These are phyloP conservation scores for Leptinotarsa rubiginosa DNA, from an alignment of 2,888 invertebrate genomes.

Conservation along the genomic window DNA sequence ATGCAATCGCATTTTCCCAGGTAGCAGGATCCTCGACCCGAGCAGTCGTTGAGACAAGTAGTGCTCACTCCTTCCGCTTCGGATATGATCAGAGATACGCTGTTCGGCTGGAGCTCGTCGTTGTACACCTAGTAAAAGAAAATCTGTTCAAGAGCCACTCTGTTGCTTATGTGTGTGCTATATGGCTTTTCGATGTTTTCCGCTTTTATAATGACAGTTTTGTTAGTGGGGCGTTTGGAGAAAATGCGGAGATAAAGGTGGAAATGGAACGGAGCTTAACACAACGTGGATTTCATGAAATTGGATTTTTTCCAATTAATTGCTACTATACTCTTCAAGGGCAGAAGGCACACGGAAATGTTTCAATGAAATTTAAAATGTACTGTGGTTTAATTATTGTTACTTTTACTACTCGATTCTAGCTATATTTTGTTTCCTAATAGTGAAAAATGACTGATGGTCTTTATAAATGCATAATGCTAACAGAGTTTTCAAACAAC, in stretches of 20 bases:
- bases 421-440: no score
- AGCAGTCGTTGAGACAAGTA: slow-evolving; percentile 92
- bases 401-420: no score
- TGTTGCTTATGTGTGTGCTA: slow-evolving; percentile 29
- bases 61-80: slow-evolving; percentile 92
- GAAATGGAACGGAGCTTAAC: no score
- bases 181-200: slow-evolving; percentile 38
- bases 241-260: background rate
- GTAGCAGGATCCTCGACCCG: slow-evolving; percentile 91
- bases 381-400: no score
- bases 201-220: background rate
- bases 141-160: slow-evolving; percentile 32
- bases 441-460: no score
- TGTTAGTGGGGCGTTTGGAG: background rate
- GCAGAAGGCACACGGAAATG: no score
- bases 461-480: no score
- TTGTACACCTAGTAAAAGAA: slow-evolving; percentile 74
- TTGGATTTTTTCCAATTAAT: no score
- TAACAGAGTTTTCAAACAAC: no score
- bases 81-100: slow-evolving; percentile 85
- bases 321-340: no score
- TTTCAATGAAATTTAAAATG: no score
- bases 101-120: slow-evolving; percentile 89
- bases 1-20: slow-evolving; percentile 94
- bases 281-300: no score